Base-by-base conservation (phyloP, 2,888 invertebrate species). In the Bellardia bayeri region DNA sequence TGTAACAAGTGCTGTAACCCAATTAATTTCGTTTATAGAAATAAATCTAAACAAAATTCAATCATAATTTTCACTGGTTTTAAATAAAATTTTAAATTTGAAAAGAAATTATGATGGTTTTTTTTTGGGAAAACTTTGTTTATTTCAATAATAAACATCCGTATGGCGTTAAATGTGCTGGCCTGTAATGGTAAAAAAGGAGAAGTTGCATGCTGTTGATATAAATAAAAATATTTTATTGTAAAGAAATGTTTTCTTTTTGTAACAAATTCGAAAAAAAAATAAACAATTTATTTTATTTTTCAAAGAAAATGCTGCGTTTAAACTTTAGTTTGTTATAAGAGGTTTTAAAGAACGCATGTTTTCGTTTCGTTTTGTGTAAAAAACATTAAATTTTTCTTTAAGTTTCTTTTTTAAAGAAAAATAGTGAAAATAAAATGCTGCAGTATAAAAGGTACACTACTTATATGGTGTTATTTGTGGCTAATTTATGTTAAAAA, bases 61-160 rank as follows among this genome's bases (percentile, higher is more conserved):
- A 76, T 86, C 81, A 86, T 85, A 82, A 82, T 71, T 75, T 45
- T 68, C 45, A 13, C 9, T 63, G 51, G 33, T 51, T 42, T 14
- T 16, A 69, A 66, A 56, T 3, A 13, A 33, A 42, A 45, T 49
- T 45, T 23, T 61, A 23, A 23, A 23, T 61, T 56, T 74, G 16
- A 37, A 30, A 71, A 54, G 71, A 80, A 84, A 85, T 81, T 81
- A 84, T 87, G 61, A 80, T 75, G 11, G 45, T 45, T 45, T 49
- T 54, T n/a, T 51, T 68, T 80, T 42, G 9, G 30, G 42, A 2
- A 33, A 2, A 16, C 23, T 75, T 54, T 82, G 68, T 82, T 82
- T 75, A 79, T 83, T 80, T 56, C 45, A 14, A 56, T 11, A 11
- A 83, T 80, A 83, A 83, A 86, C 83, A 86, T 83, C 86, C 86